phyloP scores from a whole-genome alignment of 2,113 vertebrate genomes.

The cattle (Bos taurus) region DNA sequence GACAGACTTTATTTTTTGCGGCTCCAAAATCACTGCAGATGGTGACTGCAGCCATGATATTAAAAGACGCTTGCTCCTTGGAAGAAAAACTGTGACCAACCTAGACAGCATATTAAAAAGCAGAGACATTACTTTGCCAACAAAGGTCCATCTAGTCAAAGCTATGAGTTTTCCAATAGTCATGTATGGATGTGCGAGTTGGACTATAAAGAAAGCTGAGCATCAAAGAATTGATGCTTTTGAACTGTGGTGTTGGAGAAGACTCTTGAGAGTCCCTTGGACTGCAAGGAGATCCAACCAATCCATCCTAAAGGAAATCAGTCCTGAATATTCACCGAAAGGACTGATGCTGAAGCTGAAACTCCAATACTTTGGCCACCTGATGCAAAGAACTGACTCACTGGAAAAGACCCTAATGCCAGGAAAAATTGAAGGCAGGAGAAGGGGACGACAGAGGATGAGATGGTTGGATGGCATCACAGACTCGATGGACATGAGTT shows the following conservation, averaged over 20 bases:
- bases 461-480: neutral
- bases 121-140: neutral
- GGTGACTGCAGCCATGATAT: neutral
- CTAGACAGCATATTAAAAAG: neutral
- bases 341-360: neutral
- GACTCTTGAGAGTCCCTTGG: neutral
- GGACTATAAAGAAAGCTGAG: neutral
- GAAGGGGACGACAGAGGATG: neutral
- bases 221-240: neutral
- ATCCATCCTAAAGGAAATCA: neutral
- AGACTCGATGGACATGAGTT: neutral
- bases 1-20: neutral
- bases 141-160: neutral
- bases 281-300: neutral
- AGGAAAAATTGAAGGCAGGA: neutral
- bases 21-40: neutral
- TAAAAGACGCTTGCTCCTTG: neutral
- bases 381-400: neutral
- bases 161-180: neutral
- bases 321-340: neutral
- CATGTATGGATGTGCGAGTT: neutral
- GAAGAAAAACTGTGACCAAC: neutral
- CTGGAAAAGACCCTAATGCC: neutral
- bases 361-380: neutral
- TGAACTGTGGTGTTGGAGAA: neutral